Conservation (phyloP, 1,140 invertebrate species). For the Drosophila punjabiensis region DNA sequence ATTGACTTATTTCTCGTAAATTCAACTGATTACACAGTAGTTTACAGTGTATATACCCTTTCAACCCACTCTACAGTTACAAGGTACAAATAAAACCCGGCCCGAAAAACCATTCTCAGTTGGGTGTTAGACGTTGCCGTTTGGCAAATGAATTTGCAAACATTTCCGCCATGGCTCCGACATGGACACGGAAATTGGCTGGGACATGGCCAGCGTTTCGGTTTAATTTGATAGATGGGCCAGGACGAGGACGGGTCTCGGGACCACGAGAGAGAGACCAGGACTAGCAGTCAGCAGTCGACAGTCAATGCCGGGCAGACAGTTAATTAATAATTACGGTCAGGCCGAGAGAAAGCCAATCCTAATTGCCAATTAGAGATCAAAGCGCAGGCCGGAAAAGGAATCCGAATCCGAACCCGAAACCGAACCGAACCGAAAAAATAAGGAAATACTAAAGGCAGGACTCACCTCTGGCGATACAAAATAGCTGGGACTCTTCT, state of each 20-base stretch:
- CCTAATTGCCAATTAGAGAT: slow-evolving; percentile 79
- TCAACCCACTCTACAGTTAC: background rate
- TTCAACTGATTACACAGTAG: background rate
- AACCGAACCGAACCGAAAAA: background rate
- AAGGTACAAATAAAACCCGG: slow-evolving; percentile 25
- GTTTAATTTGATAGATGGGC: slow-evolving; percentile 71
- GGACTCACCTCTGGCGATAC: slow-evolving; percentile 95
- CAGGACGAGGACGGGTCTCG: background rate
- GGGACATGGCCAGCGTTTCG: slow-evolving; percentile 65
- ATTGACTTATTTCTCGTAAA: background rate
- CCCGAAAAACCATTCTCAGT: slow-evolving; percentile 25
- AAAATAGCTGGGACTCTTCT: slow-evolving; percentile 99
- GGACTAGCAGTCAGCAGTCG: background rate
- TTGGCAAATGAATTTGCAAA: slow-evolving; percentile 82
- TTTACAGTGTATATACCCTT: background rate
- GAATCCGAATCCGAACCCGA: background rate
- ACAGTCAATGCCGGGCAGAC: slow-evolving; percentile 22
- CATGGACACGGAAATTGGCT: slow-evolving; percentile 71
- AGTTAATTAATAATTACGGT: slow-evolving; percentile 77
- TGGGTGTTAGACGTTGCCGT: slow-evolving; percentile 76
- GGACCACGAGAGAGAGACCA: slow-evolving; percentile 9
- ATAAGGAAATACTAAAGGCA: too few species aligned
- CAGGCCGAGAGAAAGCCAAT: slow-evolving; percentile 36
- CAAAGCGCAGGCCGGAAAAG: slow-evolving; percentile 49
- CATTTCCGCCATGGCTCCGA: slow-evolving; percentile 68